Conservation (phyloP, 2,888 invertebrate species). For the Spialia ferax region DNA sequence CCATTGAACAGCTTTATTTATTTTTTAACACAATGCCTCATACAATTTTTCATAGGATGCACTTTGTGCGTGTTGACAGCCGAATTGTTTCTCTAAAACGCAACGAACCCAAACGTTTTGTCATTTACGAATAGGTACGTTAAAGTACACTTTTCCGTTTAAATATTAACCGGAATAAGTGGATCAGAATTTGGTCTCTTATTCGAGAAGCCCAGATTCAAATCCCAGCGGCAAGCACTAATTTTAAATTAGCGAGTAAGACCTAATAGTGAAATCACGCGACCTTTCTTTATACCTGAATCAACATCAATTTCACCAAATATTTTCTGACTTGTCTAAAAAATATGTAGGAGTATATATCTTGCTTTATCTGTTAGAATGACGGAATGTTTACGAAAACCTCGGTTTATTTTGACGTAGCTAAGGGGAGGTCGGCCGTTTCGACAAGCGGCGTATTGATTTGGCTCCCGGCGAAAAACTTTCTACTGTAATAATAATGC, state of each 20-base stretch:
- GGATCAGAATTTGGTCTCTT: too few relatives aligned
- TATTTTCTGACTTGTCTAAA: background rate
- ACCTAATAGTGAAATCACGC: background rate
- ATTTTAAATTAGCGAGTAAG: background rate
- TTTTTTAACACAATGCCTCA: constrained; percentile 28
- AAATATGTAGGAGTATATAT: constrained; percentile 6
- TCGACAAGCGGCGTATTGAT: constrained; percentile 70
- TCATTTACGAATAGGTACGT: background rate
- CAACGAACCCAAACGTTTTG: background rate
- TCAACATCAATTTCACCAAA: background rate
- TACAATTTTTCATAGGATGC: constrained; percentile 24
- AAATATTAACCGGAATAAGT: too few relatives aligned
- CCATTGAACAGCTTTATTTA: constrained; percentile 38
- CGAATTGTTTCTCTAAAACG: constrained; percentile 11
- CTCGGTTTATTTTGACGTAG: constrained; percentile 60
- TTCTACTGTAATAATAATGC: constrained; percentile 60
- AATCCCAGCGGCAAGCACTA: too few relatives aligned
- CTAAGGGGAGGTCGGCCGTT: constrained; percentile 57
- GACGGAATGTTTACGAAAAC: constrained; percentile 53
- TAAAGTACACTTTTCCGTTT: background rate
- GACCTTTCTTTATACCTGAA: background rate
- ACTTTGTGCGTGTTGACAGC: constrained; percentile 25
- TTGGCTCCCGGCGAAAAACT: constrained; percentile 65
- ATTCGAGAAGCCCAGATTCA: too few relatives aligned
- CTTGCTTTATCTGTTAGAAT: constrained; percentile 46